Base-by-base conservation (phyloP, 2,888 invertebrate species). In the Eupithecia pulchellata region DNA sequence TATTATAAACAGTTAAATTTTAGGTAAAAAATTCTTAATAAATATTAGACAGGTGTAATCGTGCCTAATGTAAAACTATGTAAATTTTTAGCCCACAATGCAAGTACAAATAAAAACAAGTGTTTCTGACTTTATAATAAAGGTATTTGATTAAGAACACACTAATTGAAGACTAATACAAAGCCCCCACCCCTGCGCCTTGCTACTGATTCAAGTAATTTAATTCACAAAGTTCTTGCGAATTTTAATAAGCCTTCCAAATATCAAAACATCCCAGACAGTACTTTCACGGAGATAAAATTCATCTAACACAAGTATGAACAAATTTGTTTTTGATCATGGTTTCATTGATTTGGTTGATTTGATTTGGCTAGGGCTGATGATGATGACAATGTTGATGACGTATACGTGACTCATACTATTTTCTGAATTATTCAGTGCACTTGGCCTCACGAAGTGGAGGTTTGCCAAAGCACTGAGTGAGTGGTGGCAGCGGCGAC, bases 191-290 rank as follows among this genome's bases (percentile, higher is more conserved):
- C 64, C 47, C 34, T 30, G 58, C 60, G 6, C 57, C 64, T 55
- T 63, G 42, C 68, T 63, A 64, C 71, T 68, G 74, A 80, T 83
- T 84, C 82, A 83, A 82, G 85, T 82, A 83, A 82, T 86, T 82
- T 78, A 84, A 85, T 87, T 85, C 78, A 77, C 78, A 84, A 85
- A 88, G 84, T 86, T 83, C 75, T 72, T 78, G 81, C 83, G 83
- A 88, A 87, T 89, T 89, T 88, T 75, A 76, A 76, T 88, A 89
- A 88, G 88, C 84, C 79, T 73, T 81, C 77, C 74, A 80, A 81
- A 88, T 86, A 85, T 81, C 85, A 87, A 88, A 89, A 89, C 86
- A 87, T 83, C 81, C 81, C 81, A 79, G 81, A 73, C 75, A 77
- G 69, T 64, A 61, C 55, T 34, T 55, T 34, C 32, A 52, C 13